Conservation (phyloP, 2,888 invertebrate genomes). For the Rutpela maculata region DNA sequence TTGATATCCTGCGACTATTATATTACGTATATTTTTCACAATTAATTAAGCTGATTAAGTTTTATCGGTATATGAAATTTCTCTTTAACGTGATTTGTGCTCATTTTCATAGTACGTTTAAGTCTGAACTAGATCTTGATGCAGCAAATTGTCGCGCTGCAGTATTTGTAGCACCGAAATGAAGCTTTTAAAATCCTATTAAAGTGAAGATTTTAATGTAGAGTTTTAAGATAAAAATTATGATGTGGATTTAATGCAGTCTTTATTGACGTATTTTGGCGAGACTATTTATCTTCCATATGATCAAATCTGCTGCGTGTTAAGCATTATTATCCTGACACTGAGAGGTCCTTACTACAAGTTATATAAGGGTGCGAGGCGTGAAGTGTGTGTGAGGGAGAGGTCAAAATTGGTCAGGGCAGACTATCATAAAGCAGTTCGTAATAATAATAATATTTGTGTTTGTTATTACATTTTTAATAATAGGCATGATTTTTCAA, state of each 20-base stretch:
- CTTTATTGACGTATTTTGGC: neutral
- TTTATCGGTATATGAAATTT: neutral
- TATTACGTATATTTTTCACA: too few relatives aligned
- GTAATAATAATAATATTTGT: too few relatives aligned
- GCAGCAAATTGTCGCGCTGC: neutral
- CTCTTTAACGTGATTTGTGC: neutral
- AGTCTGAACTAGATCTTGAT: neutral
- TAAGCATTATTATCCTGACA: neutral
- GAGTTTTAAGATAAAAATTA: conserved; percentile 1
- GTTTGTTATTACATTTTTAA: too few relatives aligned
- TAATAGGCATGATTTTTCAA: too few relatives aligned
- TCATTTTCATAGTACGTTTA: neutral
- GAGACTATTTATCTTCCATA: neutral
- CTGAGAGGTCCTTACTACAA: neutral
- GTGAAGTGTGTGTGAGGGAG: neutral
- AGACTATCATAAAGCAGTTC: neutral
- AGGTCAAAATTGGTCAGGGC: neutral
- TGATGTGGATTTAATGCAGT: neutral
- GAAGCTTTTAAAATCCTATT: neutral
- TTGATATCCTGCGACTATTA: too few relatives aligned
- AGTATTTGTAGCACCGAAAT: neutral
- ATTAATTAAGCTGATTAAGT: too few relatives aligned
- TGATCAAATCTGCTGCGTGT: neutral
- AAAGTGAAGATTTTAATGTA: neutral
- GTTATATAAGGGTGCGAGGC: neutral